These are phyloP conservation scores for Coelinius sp. DNA, from an alignment of 2,888 invertebrate species.

Conservation along the genomic window DNA sequence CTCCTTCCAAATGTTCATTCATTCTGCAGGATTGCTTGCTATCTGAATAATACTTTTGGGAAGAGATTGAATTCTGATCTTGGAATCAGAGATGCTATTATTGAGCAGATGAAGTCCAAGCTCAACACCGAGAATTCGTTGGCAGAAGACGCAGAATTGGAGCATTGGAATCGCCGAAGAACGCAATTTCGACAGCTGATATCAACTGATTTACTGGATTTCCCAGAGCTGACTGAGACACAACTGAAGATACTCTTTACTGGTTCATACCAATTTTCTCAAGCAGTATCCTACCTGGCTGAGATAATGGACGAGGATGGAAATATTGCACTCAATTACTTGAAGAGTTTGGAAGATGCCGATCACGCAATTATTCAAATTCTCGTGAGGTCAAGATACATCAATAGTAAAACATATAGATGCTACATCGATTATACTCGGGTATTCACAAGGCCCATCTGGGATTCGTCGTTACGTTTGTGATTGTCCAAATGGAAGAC, in stretches of 20 bases:
- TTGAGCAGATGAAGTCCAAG: slow-evolving; percentile 33
- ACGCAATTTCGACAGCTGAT: slow-evolving; percentile 35
- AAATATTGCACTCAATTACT: slow-evolving; percentile 41
- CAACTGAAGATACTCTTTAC: too few relatives aligned
- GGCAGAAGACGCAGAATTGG: slow-evolving; percentile 39
- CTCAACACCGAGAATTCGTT: slow-evolving; percentile 33
- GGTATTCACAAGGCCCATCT: not conserved
- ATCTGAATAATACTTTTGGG: slow-evolving; percentile 39
- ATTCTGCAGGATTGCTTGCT: slow-evolving; percentile 29
- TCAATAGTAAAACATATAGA: not conserved
- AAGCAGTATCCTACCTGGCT: slow-evolving; percentile 47
- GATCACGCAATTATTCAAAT: not conserved
- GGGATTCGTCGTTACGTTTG: slow-evolving; percentile 40
- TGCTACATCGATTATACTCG: not conserved
- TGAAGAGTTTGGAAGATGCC: not conserved
- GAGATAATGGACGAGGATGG: slow-evolving; percentile 45
- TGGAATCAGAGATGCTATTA: slow-evolving; percentile 31
- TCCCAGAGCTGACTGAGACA: slow-evolving; percentile 44
- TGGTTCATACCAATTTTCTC: too few relatives aligned
- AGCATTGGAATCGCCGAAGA: slow-evolving; percentile 37
- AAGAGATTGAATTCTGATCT: slow-evolving; percentile 37
- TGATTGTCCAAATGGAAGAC: slow-evolving; percentile 44
- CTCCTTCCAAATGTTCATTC: slow-evolving; percentile 36
- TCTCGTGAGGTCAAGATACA: not conserved
- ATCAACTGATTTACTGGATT: slow-evolving; percentile 41